Conservation (phyloP, 1,140 invertebrate genomes). For the Drosophila varians region DNA sequence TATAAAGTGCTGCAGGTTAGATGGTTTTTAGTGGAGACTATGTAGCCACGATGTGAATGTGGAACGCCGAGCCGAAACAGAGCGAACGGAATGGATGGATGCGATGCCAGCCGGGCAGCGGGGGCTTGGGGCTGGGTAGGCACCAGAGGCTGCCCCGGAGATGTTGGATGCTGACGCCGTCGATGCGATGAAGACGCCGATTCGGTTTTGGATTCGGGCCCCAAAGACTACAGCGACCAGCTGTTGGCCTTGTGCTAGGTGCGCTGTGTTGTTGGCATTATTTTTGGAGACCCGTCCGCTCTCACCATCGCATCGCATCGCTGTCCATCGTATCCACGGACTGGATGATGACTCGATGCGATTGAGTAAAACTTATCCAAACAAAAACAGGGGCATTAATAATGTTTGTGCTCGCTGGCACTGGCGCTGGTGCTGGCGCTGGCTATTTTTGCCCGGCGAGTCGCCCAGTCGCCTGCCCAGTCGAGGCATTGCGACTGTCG, state of each 20-base stretch:
- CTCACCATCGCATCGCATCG: conserved; percentile 18
- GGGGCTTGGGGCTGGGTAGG: not conserved
- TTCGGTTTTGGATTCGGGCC: conserved; percentile 25
- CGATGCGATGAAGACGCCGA: conserved; percentile 38
- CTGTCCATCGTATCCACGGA: conserved; percentile 15
- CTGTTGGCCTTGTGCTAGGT: conserved; percentile 47
- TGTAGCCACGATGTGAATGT: conserved; percentile 40
- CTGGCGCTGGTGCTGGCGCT: conserved; percentile 2
- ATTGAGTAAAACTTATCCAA: conserved; percentile 52
- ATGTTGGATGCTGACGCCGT: conserved; percentile 37
- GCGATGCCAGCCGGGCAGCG: conserved; percentile 34
- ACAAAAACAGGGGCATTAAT: conserved; percentile 48
- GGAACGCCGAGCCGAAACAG: conserved; percentile 42
- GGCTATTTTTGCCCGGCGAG: conserved; percentile 39
- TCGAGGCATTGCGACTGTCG: conserved; percentile 35
- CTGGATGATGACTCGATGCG: conserved; percentile 43
- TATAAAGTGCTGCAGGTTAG: conserved; percentile 24
- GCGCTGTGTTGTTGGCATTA: conserved; percentile 32
- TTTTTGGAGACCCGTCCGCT: conserved; percentile 37
- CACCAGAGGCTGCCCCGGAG: conserved; percentile 15
- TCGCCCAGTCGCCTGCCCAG: no score
- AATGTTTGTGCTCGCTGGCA: conserved; percentile 44
- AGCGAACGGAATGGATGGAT: conserved; percentile 40
- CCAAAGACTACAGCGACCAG: conserved; percentile 41
- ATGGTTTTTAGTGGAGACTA: conserved; percentile 24